phyloP scores from a whole-genome alignment of 2,888 invertebrate species.

The Tanypteryx hageni region DNA sequence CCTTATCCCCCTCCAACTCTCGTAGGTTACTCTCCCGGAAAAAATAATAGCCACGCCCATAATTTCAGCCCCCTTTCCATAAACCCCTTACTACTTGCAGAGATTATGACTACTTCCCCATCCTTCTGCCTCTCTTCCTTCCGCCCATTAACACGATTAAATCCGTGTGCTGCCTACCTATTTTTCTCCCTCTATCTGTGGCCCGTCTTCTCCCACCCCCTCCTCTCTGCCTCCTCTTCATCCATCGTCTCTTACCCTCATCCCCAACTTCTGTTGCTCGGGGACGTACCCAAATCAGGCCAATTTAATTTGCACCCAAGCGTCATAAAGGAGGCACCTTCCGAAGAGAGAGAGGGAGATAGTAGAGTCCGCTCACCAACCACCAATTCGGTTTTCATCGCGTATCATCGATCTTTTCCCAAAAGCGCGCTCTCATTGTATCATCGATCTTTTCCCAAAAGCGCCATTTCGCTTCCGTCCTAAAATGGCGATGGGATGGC shows the following conservation, averaged over 20 bases:
- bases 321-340: constrained; percentile 3
- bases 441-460: constrained; percentile 9
- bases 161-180: constrained; percentile 41
- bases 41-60: constrained; percentile 47
- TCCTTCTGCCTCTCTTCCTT: background rate
- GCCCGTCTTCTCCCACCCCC: background rate
- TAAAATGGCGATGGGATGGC: too few relatives aligned
- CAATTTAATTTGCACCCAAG: constrained; percentile 45
- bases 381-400: constrained; percentile 17
- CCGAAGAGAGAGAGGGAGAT: constrained; percentile 9
- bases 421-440: background rate
- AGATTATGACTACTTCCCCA: constrained; percentile 54
- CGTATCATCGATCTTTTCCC: constrained; percentile 1
- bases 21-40: background rate
- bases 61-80: constrained; percentile 31
- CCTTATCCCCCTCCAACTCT: background rate
- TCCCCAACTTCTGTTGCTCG: background rate
- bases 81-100: background rate
- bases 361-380: background rate
- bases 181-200: background rate
- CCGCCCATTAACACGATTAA: constrained; percentile 57
- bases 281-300: constrained; percentile 34
- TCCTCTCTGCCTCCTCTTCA: background rate
- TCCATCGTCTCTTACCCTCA: background rate
- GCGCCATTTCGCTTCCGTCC: too few relatives aligned